Evolutionary conservation across 2,797 vertebrate genomes (phyloP).

Genomic region (Pipistrellus pygmaeus): DNA sequence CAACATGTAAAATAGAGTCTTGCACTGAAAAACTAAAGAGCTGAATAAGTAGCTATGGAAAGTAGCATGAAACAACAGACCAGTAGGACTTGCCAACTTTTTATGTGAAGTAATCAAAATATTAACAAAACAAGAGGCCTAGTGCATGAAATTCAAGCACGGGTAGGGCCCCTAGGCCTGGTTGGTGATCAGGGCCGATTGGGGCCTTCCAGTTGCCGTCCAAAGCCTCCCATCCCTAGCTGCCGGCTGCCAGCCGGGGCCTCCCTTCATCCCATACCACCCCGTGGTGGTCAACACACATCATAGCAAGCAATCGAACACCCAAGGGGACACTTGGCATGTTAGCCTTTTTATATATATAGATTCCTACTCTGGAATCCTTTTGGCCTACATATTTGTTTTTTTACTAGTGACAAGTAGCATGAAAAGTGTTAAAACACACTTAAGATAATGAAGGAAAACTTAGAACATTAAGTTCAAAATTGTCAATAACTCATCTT

Average conservation of each 20-base stretch:
- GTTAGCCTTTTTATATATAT: too few species aligned
- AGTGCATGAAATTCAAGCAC: too few species aligned
- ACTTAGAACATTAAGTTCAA: conserved; percentile 28
- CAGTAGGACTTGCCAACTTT: not conserved
- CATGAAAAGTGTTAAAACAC: not conserved
- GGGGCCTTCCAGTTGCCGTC: too few species aligned
- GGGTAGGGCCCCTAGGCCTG: too few species aligned
- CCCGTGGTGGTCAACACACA: too few species aligned
- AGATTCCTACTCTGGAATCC: not conserved
- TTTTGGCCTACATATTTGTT: not conserved
- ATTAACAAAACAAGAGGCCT: not conserved
- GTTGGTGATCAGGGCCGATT: too few species aligned
- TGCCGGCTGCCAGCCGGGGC: too few species aligned
- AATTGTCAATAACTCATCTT: conserved; percentile 5
- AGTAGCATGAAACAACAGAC: not conserved
- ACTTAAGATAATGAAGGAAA: not conserved
- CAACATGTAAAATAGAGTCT: not conserved
- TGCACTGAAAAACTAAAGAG: not conserved
- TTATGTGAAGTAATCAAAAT: conserved; percentile 20
- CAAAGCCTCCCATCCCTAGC: too few species aligned
- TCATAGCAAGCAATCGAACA: too few species aligned
- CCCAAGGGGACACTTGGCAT: not conserved
- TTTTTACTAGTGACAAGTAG: not conserved
- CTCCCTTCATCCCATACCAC: too few species aligned
- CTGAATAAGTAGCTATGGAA: not conserved